Evolutionary conservation across 2,888 invertebrate genomes (phyloP), one percentile per base, ranked within the genome.

Genomic region (Bruchidius siliquastri): DNA sequence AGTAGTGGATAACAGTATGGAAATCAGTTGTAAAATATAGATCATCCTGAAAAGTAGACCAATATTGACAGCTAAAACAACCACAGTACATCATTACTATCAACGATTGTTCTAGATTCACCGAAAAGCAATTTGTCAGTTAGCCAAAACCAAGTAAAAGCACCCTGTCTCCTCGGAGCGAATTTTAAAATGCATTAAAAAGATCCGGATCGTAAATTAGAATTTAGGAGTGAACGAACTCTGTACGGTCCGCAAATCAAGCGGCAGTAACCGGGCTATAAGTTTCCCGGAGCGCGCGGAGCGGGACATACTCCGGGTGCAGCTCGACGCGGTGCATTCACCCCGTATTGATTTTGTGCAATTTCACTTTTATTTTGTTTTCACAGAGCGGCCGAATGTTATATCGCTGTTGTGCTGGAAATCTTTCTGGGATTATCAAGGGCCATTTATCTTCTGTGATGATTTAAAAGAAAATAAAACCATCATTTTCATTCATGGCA

Each of bases 351-450:
- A 86, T 86, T 85, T 83, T 82, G 78, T 82, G 82, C 82, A 86
- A 83, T 86, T 86, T 86, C 86, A 86, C 86, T 86, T 86, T 86
- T 86, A 85, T 86, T 86, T 86, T 84, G 85, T 86, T 85, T 86
- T 85, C 84, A 85, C 83, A 74, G 78, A 13, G 49, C 49, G 49
- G 49, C 49, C 49, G 13, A 49, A 49, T 49, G 49, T 49, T 49
- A 49, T 49, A 49, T 49, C 49, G 49, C 13, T 49, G 49, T 49
- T 49, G 49, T 49, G 49, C 49, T 49, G 49, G 49, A 49, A 13
- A 49, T 49, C 8, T 8, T 13, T 49, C 49, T 49, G 18, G 49
- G 49, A 49, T 49, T 49, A 13, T 49, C 49, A 26, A 8, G 26
- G 26, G n/a, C n/a, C n/a, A n/a, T n/a, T n/a, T n/a, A n/a, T n/a